Evolutionary conservation across 2,888 invertebrate genomes (phyloP).

Genomic region (Eupithecia subfuscata): DNA sequence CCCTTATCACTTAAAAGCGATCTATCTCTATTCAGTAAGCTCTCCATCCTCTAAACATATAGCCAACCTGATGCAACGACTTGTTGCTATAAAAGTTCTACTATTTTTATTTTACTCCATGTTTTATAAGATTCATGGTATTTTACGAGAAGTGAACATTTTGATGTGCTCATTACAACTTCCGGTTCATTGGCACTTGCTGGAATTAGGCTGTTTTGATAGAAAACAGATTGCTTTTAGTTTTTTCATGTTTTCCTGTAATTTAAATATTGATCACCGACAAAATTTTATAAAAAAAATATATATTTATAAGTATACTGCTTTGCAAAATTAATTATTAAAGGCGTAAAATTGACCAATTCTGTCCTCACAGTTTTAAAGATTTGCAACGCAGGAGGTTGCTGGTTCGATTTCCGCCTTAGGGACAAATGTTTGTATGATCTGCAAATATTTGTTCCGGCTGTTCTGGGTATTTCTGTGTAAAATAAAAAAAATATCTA

Average conservation of each 20-base stretch:
- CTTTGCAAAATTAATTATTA: neutral
- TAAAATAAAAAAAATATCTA: too few species aligned
- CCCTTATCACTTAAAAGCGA: too few species aligned
- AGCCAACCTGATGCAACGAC: neutral
- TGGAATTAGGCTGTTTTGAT: conserved; percentile 17
- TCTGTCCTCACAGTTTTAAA: too few species aligned
- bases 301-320: neutral
- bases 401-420: too few species aligned
- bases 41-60: neutral
- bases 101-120: conserved; percentile 47
- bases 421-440: too few species aligned
- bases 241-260: neutral
- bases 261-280: neutral
- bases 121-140: conserved; percentile 24
- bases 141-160: conserved; percentile 51
- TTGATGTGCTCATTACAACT: conserved; percentile 25
- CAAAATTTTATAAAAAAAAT: neutral
- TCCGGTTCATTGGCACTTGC: conserved; percentile 29
- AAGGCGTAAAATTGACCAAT: too few species aligned
- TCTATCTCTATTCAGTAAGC: neutral
- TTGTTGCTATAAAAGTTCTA: conserved; percentile 4
- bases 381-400: too few species aligned
- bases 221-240: conserved; percentile 19
- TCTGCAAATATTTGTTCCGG: too few species aligned
- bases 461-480: too few species aligned